Percentiles rank a stretch among this genome's conserved stretches.
These are phyloP conservation scores for Egretta garzetta DNA, from an alignment of 2,113 vertebrate genomes.

Conservation along the genomic window DNA sequence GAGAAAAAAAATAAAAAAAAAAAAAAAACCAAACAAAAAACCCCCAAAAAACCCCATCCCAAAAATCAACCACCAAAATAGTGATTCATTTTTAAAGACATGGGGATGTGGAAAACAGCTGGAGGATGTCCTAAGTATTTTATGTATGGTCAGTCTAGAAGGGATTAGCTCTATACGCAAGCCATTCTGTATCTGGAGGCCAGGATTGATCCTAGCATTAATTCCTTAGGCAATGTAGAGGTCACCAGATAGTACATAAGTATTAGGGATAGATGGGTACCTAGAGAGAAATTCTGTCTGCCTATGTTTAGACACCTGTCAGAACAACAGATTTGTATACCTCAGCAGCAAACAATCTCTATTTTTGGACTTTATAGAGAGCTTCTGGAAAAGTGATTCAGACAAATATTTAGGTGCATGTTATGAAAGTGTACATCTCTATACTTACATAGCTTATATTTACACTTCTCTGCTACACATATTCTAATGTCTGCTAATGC, in stretches of 20 bases:
- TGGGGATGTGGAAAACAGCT: not conserved
- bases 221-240: not conserved
- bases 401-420: not conserved
- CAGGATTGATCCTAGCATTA: not conserved
- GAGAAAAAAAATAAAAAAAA: not conserved
- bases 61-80: not conserved
- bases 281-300: not conserved
- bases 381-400: not conserved
- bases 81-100: not conserved
- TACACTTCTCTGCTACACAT: not conserved
- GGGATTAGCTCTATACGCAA: accelerated
- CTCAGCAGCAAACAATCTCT: not conserved
- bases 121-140: accelerated
- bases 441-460: not conserved
- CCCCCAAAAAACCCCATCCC: not conserved
- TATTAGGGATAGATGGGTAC: not conserved
- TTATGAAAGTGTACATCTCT: not conserved
- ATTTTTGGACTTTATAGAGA: not conserved
- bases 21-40: not conserved
- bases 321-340: not conserved
- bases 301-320: not conserved
- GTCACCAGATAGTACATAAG: not conserved
- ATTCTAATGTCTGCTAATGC: not conserved
- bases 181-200: not conserved
- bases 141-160: not conserved